Base-by-base conservation (phyloP, 2,797 vertebrate genomes). In the Epinephelus coioides region DNA sequence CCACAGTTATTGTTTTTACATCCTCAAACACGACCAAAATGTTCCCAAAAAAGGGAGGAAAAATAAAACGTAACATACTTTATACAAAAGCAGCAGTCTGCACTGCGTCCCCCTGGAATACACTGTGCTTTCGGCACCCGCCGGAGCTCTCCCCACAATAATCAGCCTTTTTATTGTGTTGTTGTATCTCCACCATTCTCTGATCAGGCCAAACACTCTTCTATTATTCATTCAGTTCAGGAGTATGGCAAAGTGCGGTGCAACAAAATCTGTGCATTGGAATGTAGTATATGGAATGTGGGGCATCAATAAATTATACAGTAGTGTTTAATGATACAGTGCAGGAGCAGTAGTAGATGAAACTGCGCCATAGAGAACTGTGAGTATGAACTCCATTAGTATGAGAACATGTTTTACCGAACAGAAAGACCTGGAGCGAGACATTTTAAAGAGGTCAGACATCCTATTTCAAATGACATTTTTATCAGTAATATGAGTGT, bases 261-360 rank as follows among this genome's bases (percentile, higher is more conserved):
- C n/a, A 57, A 61, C 63, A 57, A 86, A 84, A 88, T 78, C 63
- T n/a, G 19, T 79, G 68, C 65, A 73, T 82, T 81, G 78, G 79
- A 86, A 72, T 64, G 13, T 62, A 73, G 66, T 60, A 70, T 69
- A 69, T 72, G 49, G 66, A 87, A 88, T 88, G 70, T 78, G 74
- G 76, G 68, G 50, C 80, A 88, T 91, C 70, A 79, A 93, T 92
- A 92, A 92, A 88, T 90, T 65, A 91, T 88, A 73, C 54, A 78
- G 70, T 67, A 53, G 73, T 75, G 70, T 89, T 89, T 81, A 88
- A 80, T 78, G 81, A 83, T 79, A 79, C 21, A 69, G 82, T 23
- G 56, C 40, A 51, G 65, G 38, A 80, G 53, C 25, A 34, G 72
- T 27, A 46, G 53, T 54, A 65, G 74, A 67, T 76, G 55, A 80